Base-by-base conservation (phyloP, 1,140 invertebrate genomes). In the Ectropis grisescens region DNA sequence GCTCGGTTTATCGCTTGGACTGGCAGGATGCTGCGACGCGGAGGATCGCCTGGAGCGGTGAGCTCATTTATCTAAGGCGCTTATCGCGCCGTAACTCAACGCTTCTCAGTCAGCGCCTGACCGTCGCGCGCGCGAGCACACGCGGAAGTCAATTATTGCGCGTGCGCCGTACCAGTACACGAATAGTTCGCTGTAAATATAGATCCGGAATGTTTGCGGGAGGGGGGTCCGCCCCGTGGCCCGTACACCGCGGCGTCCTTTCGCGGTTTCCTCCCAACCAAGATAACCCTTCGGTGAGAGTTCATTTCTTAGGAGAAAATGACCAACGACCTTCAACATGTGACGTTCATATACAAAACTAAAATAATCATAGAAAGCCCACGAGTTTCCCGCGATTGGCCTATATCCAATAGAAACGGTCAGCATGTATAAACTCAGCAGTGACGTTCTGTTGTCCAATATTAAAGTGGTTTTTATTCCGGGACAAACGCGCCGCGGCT, bases 211-310 rank as follows among this genome's bases (percentile, higher is more conserved):
- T 79, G 74, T 75, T 70, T 53, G 56, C 71, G 55, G 69, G 84
- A 45, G 87, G 85, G 57, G 76, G 83, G 45, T 78, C 85, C 44
- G 87, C 85, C 54, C 89, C 89, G 58, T 91, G 90, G 89, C 87
- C 88, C 29, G 84, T 91, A 39, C 83, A 85, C 50, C 87, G 85
- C 43, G 85, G 88, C 46, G 84, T 86, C 59, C 86, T 87, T 49
- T 85, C 85, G 31, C 85, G 83, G 45, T 82, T 56, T 48, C 46
- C 65, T 41, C 64, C 67, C 15, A 55, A 81, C 11, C 68, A 76
- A 37, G 72, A 69, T 12, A 75, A 82, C 60, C 72, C 72, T 70
- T 66, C 58, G 72, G 72, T 76, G 68, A 78, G 67, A 61, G 45
- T 56, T 46, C 23, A 43, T 58, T 74, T 55, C 42, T 31, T 37